Percentiles rank a stretch among this genome's conserved stretches.
phyloP scores from a whole-genome alignment of 2,113 vertebrate genomes.

The Toxostoma redivivum region DNA sequence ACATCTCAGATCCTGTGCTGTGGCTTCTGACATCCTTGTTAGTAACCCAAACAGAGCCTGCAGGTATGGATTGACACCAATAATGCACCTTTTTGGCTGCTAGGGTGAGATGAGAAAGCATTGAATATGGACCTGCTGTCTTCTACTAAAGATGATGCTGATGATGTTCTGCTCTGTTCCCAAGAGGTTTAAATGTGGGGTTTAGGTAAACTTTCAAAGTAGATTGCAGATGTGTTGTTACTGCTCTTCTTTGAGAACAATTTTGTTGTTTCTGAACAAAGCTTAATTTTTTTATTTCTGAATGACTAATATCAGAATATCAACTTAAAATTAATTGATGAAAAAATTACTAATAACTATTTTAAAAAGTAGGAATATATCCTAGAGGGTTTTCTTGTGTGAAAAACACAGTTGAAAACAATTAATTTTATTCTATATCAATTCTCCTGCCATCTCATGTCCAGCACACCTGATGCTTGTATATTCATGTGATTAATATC shows the following conservation, averaged over 20 bases:
- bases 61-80: not conserved
- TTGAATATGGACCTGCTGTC: not conserved
- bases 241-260: not conserved
- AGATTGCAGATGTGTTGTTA: not conserved
- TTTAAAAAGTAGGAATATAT: not conserved
- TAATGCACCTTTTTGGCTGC: not conserved
- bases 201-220: not conserved
- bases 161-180: not conserved
- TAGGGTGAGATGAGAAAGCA: not conserved
- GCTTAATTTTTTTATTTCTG: not conserved
- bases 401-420: not conserved
- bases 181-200: not conserved
- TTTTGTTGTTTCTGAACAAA: not conserved
- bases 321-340: not conserved
- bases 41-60: not conserved
- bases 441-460: not conserved
- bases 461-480: not conserved
- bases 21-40: not conserved
- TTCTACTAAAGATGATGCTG: not conserved
- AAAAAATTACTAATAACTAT: not conserved
- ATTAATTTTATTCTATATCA: not conserved
- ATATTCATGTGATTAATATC: conserved; percentile 24
- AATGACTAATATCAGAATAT: not conserved
- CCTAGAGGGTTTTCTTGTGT: not conserved
- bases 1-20: not conserved